These are phyloP conservation scores for Steatornis caripensis DNA, from an alignment of 2,113 vertebrate species.

Conservation along the genomic window DNA sequence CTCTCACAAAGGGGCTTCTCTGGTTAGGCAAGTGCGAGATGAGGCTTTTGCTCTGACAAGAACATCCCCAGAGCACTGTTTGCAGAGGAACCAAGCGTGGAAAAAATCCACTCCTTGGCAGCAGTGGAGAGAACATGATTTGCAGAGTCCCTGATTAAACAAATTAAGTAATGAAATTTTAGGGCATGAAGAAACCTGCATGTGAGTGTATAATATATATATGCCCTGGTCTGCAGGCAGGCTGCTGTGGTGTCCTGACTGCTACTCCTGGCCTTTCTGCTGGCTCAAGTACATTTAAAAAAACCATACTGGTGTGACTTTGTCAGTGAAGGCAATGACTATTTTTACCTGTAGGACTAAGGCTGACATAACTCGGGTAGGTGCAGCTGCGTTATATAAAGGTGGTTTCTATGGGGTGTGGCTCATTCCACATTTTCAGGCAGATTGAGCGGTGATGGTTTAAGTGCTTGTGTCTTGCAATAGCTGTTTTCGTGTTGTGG, in stretches of 20 bases:
- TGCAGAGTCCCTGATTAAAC: neutral
- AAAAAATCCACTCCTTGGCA: neutral
- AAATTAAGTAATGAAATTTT: neutral
- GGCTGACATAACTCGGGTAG: neutral
- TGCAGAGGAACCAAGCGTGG: neutral
- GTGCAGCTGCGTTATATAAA: neutral
- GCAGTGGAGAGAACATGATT: neutral
- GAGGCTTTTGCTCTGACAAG: neutral
- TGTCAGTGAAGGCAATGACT: neutral
- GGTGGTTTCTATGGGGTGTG: neutral
- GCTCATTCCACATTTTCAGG: neutral
- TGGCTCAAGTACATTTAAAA: neutral
- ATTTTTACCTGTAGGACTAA: neutral
- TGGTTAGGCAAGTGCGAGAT: neutral
- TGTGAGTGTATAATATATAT: neutral
- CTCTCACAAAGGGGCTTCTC: neutral
- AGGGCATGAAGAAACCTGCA: neutral
- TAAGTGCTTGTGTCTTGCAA: neutral
- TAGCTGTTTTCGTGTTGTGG: neutral
- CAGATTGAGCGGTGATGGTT: neutral
- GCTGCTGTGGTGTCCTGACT: neutral
- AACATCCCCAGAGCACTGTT: neutral
- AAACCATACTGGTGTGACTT: neutral
- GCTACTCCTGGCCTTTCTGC: neutral
- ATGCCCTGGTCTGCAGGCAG: neutral